These are phyloP conservation scores for Scaeva pyrastri DNA, from an alignment of 2,888 invertebrate species.

Conservation along the genomic window DNA sequence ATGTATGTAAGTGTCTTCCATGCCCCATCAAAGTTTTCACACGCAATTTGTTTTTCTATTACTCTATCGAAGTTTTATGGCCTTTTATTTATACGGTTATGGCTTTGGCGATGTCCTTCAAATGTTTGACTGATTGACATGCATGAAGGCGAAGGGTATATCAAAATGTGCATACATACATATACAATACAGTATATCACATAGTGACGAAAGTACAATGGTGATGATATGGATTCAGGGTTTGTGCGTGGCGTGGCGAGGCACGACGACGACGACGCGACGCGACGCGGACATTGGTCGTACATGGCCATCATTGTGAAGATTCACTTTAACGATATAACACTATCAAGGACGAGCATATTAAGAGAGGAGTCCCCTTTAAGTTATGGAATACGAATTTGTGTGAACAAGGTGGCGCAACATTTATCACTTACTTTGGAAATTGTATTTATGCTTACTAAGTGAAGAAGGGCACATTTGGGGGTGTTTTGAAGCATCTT, in stretches of 20 bases:
- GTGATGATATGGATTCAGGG: neutral
- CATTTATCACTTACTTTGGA: no score
- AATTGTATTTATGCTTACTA: no score
- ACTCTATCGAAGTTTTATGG: slow-evolving; percentile 45
- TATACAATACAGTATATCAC: neutral
- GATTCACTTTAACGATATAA: slow-evolving; percentile 36
- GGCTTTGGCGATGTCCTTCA: slow-evolving; percentile 60
- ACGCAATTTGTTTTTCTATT: slow-evolving; percentile 42
- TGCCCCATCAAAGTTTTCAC: slow-evolving; percentile 25
- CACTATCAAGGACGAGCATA: slow-evolving; percentile 2
- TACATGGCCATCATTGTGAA: slow-evolving; percentile 2
- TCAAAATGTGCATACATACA: neutral
- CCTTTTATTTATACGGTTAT: slow-evolving; percentile 54
- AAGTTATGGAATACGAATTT: no score
- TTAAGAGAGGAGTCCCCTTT: neutral
- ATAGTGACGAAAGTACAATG: neutral
- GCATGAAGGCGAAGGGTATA: slow-evolving; percentile 11
- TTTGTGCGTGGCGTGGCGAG: slow-evolving; percentile 6
- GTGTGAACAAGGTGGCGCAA: no score
- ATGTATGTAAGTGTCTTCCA: neutral
- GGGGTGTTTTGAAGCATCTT: no score
- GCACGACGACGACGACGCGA: no score
- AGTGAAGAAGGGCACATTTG: no score
- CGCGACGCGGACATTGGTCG: neutral
- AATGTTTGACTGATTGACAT: slow-evolving; percentile 50